Evolutionary conservation across 2,797 vertebrate species (phyloP), one percentile per base, ranked within the genome.

Genomic region (Xiphophorus birchmanni): DNA sequence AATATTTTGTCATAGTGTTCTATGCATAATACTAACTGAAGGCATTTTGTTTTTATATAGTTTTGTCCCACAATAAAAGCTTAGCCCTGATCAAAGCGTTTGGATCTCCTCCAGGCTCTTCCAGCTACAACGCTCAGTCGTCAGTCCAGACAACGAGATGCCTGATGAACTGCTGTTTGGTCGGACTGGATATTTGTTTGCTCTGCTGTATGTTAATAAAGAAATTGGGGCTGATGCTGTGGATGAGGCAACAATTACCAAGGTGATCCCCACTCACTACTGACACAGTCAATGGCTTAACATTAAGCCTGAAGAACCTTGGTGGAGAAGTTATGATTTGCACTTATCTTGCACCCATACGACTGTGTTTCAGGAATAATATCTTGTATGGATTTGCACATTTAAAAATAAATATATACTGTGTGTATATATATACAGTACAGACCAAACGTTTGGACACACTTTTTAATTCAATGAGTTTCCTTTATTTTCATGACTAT

Each of bases 151-250:
- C 44, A 93, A 95, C 0, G 98, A 99, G 29, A 90, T 98, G 73
- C 96, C 98, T 0, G 97, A 99, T 60, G 98, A 99, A 90, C 94
- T 99, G 78, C 95, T 99, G 7, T 99, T 97, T 3, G 98, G 98
- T 35, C 96, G 97, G 21, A 96, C 97, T 0, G 98, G 98, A 7
- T 99, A 97, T 81, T 95, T 99, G 0, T 99, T 96, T 5, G 96
- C 98, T 76, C 95, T 99, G 86, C 95, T 99, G 5, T 99, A 97
- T 80, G 44, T 99, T 73, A 98, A 98, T 86, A 96, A 95, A 32
- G 97, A 99, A 95, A 97, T 99, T 0, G 93, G 97, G 60, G 93
- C 95, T 0, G 93, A 95, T 74, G 93, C 97, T 0, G 96, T 99
- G 91, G 96, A 97, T 0, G 95, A 97, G 60, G 84, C 84, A 74